Conservation (phyloP, 1,140 invertebrate genomes). For the Caenorhabditis briggsae region DNA sequence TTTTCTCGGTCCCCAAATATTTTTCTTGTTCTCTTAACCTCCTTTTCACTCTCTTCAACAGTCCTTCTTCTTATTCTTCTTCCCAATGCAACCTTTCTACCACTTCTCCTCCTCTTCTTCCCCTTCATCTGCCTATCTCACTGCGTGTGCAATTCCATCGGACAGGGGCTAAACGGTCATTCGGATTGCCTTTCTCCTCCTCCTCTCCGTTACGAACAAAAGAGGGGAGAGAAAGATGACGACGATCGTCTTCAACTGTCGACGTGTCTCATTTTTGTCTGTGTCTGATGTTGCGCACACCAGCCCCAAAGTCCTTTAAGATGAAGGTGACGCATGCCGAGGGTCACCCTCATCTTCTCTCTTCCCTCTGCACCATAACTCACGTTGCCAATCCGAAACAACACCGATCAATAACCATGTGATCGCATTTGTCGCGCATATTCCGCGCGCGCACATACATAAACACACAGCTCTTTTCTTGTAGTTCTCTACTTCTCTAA, state of each 20-base stretch:
- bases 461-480: constrained; percentile 12
- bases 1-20: neutral
- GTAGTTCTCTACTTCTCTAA: neutral
- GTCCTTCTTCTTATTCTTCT: constrained; percentile 11
- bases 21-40: neutral
- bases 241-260: neutral
- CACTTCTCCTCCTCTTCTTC: neutral
- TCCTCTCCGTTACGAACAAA: too few species aligned
- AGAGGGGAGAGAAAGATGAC: too few species aligned
- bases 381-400: constrained; percentile 41
- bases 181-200: neutral
- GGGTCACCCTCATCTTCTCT: constrained; percentile 43
- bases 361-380: constrained; percentile 46
- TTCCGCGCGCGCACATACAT: neutral
- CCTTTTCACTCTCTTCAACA: neutral
- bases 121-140: neutral
- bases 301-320: constrained; percentile 34
- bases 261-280: neutral
- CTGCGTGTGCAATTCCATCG: neutral
- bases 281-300: constrained; percentile 4
- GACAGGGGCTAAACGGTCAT: neutral
- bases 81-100: neutral
- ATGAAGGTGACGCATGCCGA: constrained; percentile 29
- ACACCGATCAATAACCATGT: constrained; percentile 46
- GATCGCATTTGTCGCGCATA: constrained; percentile 3